Percentiles rank a stretch among this genome's conserved stretches.
phyloP scores from a whole-genome alignment of 2,113 vertebrate species.

The Struthio camelus region DNA sequence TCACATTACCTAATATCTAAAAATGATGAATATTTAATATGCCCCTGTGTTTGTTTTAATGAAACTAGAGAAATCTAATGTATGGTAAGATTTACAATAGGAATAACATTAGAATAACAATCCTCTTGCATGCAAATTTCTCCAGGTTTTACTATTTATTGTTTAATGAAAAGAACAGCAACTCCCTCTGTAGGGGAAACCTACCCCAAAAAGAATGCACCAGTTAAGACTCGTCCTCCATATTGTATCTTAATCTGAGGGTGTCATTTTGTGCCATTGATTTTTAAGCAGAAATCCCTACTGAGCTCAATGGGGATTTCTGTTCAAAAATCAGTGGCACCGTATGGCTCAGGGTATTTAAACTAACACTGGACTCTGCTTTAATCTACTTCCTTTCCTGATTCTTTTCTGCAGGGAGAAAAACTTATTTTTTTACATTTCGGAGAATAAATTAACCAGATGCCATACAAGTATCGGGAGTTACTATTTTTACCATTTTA shows the following conservation, averaged over 20 bases:
- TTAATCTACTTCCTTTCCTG: neutral
- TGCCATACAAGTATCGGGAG: neutral
- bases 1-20: neutral
- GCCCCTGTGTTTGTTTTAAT: neutral
- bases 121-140: neutral
- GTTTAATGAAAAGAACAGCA: constrained; percentile 19
- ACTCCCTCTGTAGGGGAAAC: constrained; percentile 48
- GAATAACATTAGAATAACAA: neutral
- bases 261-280: constrained; percentile 26
- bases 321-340: constrained; percentile 40
- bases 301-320: constrained; percentile 14
- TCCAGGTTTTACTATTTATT: neutral
- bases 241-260: constrained; percentile 26
- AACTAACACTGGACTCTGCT: neutral
- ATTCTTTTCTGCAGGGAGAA: neutral
- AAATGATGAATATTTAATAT: neutral
- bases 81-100: neutral
- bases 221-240: constrained; percentile 21
- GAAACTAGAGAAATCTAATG: neutral
- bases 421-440: neutral
- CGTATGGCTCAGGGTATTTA: neutral
- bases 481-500: constrained; percentile 41
- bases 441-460: constrained; percentile 16
- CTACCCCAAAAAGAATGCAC: neutral
- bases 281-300: constrained; percentile 40